Conservation (phyloP, 2,888 invertebrate genomes). For the Ashinkailepas kermadecensis region DNA sequence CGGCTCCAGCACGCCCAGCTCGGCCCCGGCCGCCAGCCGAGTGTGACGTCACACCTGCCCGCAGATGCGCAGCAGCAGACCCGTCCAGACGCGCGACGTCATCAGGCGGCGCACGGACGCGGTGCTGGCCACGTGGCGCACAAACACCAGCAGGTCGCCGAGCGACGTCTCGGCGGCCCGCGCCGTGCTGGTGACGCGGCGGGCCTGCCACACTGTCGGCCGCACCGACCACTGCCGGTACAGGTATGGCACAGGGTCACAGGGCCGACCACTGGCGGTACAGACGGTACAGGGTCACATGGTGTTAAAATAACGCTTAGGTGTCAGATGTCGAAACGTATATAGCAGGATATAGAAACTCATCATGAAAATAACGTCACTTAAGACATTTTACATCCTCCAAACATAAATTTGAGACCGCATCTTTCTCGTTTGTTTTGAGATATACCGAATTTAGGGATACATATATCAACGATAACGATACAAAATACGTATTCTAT, state of each 20-base stretch:
- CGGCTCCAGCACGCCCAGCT: too few relatives aligned
- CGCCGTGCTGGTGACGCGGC: constrained; percentile 47
- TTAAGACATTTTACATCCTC: too few relatives aligned
- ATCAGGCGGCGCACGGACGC: constrained; percentile 45
- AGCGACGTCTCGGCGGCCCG: constrained; percentile 38
- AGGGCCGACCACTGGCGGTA: neutral
- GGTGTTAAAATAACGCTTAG: too few relatives aligned
- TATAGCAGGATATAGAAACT: too few relatives aligned
- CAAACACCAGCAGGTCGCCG: constrained; percentile 51
- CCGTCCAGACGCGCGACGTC: constrained; percentile 9
- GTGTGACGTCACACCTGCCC: constrained; percentile 48
- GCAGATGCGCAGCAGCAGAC: constrained; percentile 19
- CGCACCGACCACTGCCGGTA: constrained; percentile 48
- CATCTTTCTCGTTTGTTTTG: too few relatives aligned
- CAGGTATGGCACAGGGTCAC: neutral
- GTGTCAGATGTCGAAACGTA: too few relatives aligned
- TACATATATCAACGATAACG: too few relatives aligned
- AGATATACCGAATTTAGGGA: too few relatives aligned
- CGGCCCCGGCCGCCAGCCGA: constrained; percentile 30
- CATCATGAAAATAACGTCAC: too few relatives aligned
- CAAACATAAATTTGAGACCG: too few relatives aligned
- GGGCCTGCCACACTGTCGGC: constrained; percentile 50
- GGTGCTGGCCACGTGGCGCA: constrained; percentile 49
- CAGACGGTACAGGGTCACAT: neutral
- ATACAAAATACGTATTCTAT: too few relatives aligned